Percentiles rank a stretch among this genome's conserved stretches.
phyloP scores from a whole-genome alignment of 2,888 invertebrate species.

The Temnothorax rugatulus region DNA sequence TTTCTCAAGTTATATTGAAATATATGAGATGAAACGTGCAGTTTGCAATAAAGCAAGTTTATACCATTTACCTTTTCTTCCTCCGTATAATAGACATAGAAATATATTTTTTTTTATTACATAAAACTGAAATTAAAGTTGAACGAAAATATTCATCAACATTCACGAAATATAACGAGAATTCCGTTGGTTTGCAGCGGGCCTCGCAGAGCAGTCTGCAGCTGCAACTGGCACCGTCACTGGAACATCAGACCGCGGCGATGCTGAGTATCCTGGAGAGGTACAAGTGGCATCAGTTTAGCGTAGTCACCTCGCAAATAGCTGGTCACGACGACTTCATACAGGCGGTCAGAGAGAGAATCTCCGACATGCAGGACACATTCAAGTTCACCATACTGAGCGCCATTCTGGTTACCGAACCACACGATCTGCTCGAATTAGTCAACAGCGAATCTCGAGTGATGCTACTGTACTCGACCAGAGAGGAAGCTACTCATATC shows the following conservation, averaged over 20 bases:
- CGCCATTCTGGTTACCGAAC: constrained; percentile 93
- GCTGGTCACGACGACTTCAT: constrained; percentile 98
- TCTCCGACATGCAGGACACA: constrained; percentile 93
- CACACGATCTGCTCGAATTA: constrained; percentile 92
- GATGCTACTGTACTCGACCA: constrained; percentile 96
- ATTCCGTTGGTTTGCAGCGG: constrained; percentile 83
- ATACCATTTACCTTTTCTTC: not conserved
- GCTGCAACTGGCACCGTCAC: constrained; percentile 97
- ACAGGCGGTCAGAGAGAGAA: constrained; percentile 96
- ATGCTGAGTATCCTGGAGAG: constrained; percentile 98
- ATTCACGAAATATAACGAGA: not conserved
- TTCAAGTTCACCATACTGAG: constrained; percentile 95
- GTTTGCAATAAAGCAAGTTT: not conserved
- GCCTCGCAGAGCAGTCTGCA: constrained; percentile 96
- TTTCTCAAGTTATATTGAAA: constrained; percentile 20
- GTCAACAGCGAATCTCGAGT: constrained; percentile 97
- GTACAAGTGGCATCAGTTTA: constrained; percentile 98
- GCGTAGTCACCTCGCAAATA: constrained; percentile 96
- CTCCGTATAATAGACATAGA: not conserved
- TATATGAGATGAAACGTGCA: not conserved
- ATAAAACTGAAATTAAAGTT: constrained; percentile 15
- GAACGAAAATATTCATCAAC: not conserved
- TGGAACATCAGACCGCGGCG: constrained; percentile 98
- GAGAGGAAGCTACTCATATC: constrained; percentile 95
- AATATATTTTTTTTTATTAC: not conserved